Base-by-base conservation (phyloP, 2,797 vertebrate genomes). In the Odontamblyopus rebecca region DNA sequence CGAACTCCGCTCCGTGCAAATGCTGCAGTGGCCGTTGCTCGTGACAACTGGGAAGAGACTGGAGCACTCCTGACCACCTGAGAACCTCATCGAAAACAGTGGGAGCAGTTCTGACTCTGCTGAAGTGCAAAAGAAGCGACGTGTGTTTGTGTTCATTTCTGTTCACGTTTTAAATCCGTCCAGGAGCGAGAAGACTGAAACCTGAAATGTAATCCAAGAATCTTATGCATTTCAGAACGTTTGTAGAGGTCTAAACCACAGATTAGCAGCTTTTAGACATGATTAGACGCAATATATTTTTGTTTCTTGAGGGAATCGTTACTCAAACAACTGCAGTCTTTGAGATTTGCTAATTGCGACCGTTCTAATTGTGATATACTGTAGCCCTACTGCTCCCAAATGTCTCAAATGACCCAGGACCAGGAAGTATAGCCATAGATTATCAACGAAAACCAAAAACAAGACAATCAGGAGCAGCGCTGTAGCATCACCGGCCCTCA, bases 1-100 rank as follows among this genome's bases (percentile, higher is more conserved):
- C 81, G 75, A 67, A 85, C 89, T 91, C 90, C 12, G 61, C 18
- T n/a, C 32, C 23, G 77, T 73, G 71, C 75, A 79, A 70, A 71
- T 51, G 83, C 74, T 71, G 76, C 69, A 67, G 53, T 73, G 75
- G 29, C 81, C 67, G 11, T 85, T 68, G 61, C 73, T 68, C 69
- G 57, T 79, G 84, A 86, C 69, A 69, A 86, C 89, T 89, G 92
- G 92, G 90, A 89, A 79, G 85, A 80, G 90, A 93, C 94, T 93
- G 93, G 94, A 89, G 85, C 84, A 76, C 82, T 82, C 32, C 81
- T 76, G 88, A 87, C 85, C 83, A 86, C 85, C 82, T 82, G 86
- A 72, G 85, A 86, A 86, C 90, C 89, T 91, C 88, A 71, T 70
- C 27, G 71, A 69, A 76, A 80, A 83, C 86, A 70, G 76, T 51